Conservation (phyloP, 2,888 invertebrate species). For the Prosopocoilus inquinatus region DNA sequence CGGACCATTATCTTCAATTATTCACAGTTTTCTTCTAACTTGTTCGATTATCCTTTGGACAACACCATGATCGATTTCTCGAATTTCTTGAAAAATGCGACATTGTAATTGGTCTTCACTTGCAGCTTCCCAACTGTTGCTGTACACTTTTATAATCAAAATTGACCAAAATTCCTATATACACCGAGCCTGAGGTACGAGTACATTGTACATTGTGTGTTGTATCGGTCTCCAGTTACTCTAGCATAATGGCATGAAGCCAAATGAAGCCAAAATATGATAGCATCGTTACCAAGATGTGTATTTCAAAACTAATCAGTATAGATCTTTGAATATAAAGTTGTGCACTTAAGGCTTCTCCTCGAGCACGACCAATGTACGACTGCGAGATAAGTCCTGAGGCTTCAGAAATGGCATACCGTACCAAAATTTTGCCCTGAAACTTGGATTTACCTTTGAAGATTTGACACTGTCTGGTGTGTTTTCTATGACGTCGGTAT, state of each 20-base stretch:
- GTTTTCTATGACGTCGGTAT: neutral
- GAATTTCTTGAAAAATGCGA: neutral
- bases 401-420: neutral
- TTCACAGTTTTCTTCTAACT: neutral
- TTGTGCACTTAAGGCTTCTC: too few relatives aligned
- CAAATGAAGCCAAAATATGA: neutral
- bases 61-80: neutral
- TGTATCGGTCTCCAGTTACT: neutral
- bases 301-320: neutral
- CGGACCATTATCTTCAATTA: neutral
- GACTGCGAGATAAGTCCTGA: neutral
- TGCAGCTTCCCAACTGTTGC: neutral
- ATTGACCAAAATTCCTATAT: neutral
- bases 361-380: neutral
- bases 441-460: neutral
- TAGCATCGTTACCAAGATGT: neutral
- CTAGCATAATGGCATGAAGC: slow-evolving; percentile 1
- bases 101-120: neutral
- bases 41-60: neutral
- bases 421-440: neutral
- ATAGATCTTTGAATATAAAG: too few relatives aligned
- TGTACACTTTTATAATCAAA: neutral
- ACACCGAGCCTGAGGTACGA: neutral
- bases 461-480: neutral
- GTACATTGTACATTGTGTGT: neutral